Conservation (phyloP, 2,113 vertebrate genomes). For the Albula glossodonta region DNA sequence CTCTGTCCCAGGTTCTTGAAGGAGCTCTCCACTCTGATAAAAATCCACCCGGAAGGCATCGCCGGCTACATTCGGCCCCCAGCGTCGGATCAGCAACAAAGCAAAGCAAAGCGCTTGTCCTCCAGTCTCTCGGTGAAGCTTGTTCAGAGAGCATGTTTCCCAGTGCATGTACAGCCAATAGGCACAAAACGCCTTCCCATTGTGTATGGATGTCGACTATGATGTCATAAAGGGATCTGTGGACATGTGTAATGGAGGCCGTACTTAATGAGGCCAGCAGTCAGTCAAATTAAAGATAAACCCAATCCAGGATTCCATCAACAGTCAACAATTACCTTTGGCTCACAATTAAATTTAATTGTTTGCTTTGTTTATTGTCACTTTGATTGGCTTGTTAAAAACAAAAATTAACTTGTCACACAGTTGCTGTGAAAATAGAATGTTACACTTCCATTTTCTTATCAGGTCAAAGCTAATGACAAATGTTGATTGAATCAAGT, state of each 20-base stretch:
- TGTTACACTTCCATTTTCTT: too few species aligned
- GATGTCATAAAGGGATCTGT: background rate
- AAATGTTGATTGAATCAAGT: too few species aligned
- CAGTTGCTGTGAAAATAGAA: too few species aligned
- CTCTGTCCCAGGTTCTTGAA: background rate
- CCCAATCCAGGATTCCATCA: background rate
- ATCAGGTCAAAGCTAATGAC: too few species aligned
- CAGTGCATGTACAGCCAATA: background rate
- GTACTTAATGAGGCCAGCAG: background rate
- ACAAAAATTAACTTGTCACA: too few species aligned
- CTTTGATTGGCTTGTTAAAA: background rate
- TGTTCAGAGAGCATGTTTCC: slow-evolving; percentile 54
- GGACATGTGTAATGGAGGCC: background rate
- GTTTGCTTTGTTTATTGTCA: background rate
- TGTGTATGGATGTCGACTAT: background rate
- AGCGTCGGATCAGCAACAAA: slow-evolving; percentile 41
- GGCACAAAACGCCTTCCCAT: background rate
- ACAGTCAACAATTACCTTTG: background rate
- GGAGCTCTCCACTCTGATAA: background rate
- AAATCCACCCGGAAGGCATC: slow-evolving; percentile 25
- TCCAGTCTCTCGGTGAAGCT: slow-evolving; percentile 59
- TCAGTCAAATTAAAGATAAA: background rate
- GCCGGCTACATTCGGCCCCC: slow-evolving; percentile 31
- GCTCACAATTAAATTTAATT: background rate
- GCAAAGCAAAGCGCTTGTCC: slow-evolving; percentile 50